Evolutionary conservation across 2,888 invertebrate genomes (phyloP).

Genomic region (Torymus tubicola): DNA sequence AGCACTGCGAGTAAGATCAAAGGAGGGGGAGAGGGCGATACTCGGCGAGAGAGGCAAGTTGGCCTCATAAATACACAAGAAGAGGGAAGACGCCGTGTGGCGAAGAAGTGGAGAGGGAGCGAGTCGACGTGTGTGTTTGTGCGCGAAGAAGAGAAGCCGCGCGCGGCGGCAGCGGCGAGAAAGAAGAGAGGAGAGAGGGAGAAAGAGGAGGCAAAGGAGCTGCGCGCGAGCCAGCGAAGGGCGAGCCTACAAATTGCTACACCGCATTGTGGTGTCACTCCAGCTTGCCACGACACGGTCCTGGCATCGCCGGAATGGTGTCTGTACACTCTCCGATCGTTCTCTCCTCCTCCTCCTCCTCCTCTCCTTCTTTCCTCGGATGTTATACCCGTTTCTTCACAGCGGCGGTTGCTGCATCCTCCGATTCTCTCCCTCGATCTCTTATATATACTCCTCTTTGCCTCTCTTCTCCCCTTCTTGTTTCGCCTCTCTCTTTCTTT

Average conservation of each 20-base stretch:
- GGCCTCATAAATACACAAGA: conserved; percentile 69
- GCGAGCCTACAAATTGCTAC: conserved; percentile 77
- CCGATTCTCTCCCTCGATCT: conserved; percentile 28
- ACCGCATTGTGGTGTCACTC: conserved; percentile 77
- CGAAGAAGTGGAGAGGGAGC: conserved; percentile 49
- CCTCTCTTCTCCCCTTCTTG: neutral
- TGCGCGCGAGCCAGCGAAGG: conserved; percentile 64
- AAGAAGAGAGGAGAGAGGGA: conserved; percentile 15
- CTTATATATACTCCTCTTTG: conserved; percentile 4
- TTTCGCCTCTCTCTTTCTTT: neutral
- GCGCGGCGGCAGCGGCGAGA: neutral
- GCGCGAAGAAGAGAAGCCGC: conserved; percentile 31
- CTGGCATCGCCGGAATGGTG: conserved; percentile 76
- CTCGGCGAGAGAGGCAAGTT: conserved; percentile 56
- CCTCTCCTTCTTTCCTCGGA: conserved; percentile 25
- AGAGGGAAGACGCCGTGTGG: conserved; percentile 50
- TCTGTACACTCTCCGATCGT: conserved; percentile 62
- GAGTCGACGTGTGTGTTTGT: conserved; percentile 31
- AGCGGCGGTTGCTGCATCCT: conserved; percentile 1
- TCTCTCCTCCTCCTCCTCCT: conserved; percentile 43
- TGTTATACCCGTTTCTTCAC: conserved; percentile 24
- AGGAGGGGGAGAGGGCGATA: conserved; percentile 14
- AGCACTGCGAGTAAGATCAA: conserved; percentile 4
- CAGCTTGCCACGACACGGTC: conserved; percentile 74
- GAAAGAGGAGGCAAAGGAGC: conserved; percentile 29